Percentiles rank a stretch among this genome's conserved stretches.
Conservation (phyloP, 2,888 invertebrate species). For the Sicus ferrugineus region DNA sequence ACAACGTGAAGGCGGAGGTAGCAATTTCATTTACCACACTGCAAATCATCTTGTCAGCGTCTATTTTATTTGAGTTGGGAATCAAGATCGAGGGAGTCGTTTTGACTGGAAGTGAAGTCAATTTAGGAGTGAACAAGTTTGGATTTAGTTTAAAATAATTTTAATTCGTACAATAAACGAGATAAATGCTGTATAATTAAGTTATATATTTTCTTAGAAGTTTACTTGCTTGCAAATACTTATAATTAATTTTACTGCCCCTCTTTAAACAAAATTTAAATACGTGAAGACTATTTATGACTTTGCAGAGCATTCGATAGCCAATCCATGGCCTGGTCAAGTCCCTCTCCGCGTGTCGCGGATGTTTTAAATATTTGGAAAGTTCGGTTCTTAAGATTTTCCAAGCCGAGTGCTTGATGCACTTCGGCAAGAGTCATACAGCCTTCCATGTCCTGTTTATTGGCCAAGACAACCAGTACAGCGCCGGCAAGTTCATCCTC, state of each 20-base stretch:
- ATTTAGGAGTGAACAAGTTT: too few relatives aligned
- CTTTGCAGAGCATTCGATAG: slow-evolving; percentile 89
- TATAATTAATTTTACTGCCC: slow-evolving; percentile 22
- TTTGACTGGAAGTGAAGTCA: too few relatives aligned
- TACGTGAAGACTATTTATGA: slow-evolving; percentile 74
- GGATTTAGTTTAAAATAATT: too few relatives aligned
- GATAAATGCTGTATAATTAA: too few relatives aligned
- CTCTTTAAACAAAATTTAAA: slow-evolving; percentile 40
- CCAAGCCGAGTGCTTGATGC: slow-evolving; percentile 93
- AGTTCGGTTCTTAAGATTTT: slow-evolving; percentile 93
- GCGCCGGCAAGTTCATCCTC: slow-evolving; percentile 98
- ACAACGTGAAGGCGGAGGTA: too few relatives aligned
- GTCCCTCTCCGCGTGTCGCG: slow-evolving; percentile 96
- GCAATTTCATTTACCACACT: too few relatives aligned
- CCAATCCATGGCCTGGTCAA: slow-evolving; percentile 99
- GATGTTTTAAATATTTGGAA: slow-evolving; percentile 98
- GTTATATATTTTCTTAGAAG: slow-evolving; percentile 41
- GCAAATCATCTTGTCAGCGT: too few relatives aligned
- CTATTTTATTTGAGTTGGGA: too few relatives aligned
- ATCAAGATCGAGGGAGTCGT: too few relatives aligned
- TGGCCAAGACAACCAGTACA: slow-evolving; percentile 94
- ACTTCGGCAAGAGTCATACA: slow-evolving; percentile 97
- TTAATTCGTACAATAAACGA: too few relatives aligned
- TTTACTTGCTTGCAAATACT: slow-evolving; percentile 31
- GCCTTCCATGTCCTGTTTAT: slow-evolving; percentile 99